Evolutionary conservation across 2,113 vertebrate genomes (phyloP), one percentile per base, ranked within the genome.

Genomic region (Barbus barbus): DNA sequence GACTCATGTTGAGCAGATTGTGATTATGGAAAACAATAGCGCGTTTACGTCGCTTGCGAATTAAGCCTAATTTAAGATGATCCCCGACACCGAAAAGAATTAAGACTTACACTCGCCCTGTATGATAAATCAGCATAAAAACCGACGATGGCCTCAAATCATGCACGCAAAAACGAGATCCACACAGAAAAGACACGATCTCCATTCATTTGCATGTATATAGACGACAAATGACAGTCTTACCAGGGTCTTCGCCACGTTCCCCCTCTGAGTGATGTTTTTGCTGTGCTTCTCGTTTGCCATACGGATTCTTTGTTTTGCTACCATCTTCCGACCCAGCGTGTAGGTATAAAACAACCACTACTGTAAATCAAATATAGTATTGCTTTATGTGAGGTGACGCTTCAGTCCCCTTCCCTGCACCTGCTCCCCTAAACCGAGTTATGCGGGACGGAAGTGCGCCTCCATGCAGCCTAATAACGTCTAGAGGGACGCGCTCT

Each of bases 251-350:
- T 95, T 95, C 90, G 94, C 94, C 71, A 87, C 92, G 90, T 94
- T 95, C 79, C 93, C 92, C 86, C 92, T 92, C 93, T 90, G 94
- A 61, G 90, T 93, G 92, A 91, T 92, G 88, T 92, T 94, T 88
- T 95, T 94, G 86, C 93, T 94, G 92, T 94, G 94, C 87, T 96
- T 96, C 91, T 94, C 90, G 18, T 94, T 95, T 86, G 91, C 92
- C 92, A 95, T 94, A 74, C 89, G 88, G 89, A 96, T 93, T 87
- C 93, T 86, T 88, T 93, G 87, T 84, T 94, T 95, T 46, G 91
- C 94, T 88, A 94, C 93, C 92, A 92, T 89, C 90, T 92, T 94
- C 90, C 83, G 81, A 80, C 14, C n/a, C 71, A 28, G 65, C 63
- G 24, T 72, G 13, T 16, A 44, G 56, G 56, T 18, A 79, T 77